phyloP scores from a whole-genome alignment of 2,888 invertebrate species.

The Conomelus anceps region DNA sequence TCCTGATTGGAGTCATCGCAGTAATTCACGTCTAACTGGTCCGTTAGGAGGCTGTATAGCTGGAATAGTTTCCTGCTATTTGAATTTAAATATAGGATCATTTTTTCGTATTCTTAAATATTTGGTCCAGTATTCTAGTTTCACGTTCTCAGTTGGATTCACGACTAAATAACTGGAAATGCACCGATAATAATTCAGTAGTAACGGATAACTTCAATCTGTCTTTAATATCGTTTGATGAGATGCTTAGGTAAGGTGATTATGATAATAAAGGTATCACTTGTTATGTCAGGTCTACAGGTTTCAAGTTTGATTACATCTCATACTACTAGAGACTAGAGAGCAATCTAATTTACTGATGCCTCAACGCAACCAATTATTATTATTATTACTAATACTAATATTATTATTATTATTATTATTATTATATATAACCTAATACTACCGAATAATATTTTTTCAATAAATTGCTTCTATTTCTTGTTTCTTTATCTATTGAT shows the following conservation, averaged over 20 bases:
- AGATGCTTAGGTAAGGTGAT: background rate
- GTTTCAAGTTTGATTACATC: background rate
- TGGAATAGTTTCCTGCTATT: background rate
- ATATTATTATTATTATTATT: too few relatives aligned
- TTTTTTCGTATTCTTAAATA: background rate
- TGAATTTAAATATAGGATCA: background rate
- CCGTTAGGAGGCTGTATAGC: background rate
- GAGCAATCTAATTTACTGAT: background rate
- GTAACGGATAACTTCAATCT: background rate
- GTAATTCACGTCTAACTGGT: slow-evolving; percentile 58
- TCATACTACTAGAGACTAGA: background rate
- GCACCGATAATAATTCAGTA: background rate
- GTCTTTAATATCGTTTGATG: background rate
- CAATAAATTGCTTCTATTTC: too few relatives aligned
- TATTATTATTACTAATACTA: too few relatives aligned
- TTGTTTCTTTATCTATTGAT: too few relatives aligned
- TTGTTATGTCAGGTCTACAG: background rate
- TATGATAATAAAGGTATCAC: background rate
- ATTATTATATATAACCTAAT: too few relatives aligned
- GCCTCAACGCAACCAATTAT: too few relatives aligned
- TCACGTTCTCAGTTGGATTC: background rate
- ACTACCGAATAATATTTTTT: too few relatives aligned
- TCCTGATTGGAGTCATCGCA: slow-evolving; percentile 57
- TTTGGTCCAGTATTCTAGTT: background rate
- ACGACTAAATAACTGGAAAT: background rate